phyloP scores from a whole-genome alignment of 2,888 invertebrate genomes.

The Pterostichus niger region DNA sequence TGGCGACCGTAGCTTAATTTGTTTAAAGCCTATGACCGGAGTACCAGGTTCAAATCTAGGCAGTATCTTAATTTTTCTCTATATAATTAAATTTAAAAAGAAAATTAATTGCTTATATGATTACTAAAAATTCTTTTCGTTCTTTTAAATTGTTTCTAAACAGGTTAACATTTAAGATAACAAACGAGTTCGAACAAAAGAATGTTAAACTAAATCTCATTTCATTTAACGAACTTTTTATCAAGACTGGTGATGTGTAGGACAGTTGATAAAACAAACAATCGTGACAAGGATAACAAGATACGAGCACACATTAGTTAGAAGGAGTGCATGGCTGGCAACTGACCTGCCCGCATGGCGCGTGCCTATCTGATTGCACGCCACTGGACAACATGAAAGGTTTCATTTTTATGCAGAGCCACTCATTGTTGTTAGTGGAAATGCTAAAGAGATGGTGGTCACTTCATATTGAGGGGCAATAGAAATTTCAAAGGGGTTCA shows the following conservation, averaged over 20 bases:
- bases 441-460: constrained; percentile 32
- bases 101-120: neutral
- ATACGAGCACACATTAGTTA: neutral
- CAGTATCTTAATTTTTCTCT: too few relatives aligned
- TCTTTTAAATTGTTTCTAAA: constrained; percentile 34
- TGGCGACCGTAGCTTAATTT: too few relatives aligned
- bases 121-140: neutral
- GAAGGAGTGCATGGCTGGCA: constrained; percentile 3
- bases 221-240: constrained; percentile 61
- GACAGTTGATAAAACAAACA: constrained; percentile 60
- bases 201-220: constrained; percentile 52
- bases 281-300: constrained; percentile 8
- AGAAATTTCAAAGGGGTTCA: constrained; percentile 54
- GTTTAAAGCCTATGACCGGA: too few relatives aligned
- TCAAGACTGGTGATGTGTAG: constrained; percentile 52
- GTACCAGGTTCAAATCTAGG: too few relatives aligned
- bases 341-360: constrained; percentile 57
- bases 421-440: constrained; percentile 37
- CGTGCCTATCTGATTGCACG: constrained; percentile 57
- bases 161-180: constrained; percentile 55
- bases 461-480: constrained; percentile 36
- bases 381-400: constrained; percentile 64
- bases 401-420: constrained; percentile 47
- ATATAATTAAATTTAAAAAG: too few relatives aligned
- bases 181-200: constrained; percentile 53